Evolutionary conservation across 2,797 vertebrate genomes (phyloP), one percentile per base, ranked within the genome.

Genomic region (Chelon auratus): DNA sequence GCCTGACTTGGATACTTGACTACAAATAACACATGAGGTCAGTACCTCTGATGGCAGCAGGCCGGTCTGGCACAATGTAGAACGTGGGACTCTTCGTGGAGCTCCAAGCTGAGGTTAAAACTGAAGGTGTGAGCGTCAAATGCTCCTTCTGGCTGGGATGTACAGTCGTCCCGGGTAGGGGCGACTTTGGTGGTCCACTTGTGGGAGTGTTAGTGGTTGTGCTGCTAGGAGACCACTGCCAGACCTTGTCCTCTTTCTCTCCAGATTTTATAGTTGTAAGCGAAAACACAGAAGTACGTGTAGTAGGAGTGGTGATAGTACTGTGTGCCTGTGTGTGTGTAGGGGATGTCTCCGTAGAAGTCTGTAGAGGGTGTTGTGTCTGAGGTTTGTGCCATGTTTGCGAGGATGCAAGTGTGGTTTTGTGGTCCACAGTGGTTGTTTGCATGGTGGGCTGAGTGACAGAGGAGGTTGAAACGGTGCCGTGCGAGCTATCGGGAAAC

Each of bases 51-150:
- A 94, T 75, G 51, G 63, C 57, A 9, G 80, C 87, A 24, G 92
- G 89, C 72, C 86, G 90, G 72, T 95, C 92, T 9, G 93, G 89
- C 1, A 92, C 81, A 2, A 95, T 83, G 85, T 89, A 95, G 48
- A 91, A 89, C 75, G 68, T 89, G 4, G 91, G 85, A 58, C n/a
- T 82, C 0, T 73, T 68, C 6, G 81, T 64, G 57, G 79, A 54
- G 78, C 59, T 82, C 74, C 15, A 22, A 33, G 39, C 26, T 4
- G 77, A 62, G 54, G 59, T 69, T 4, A 20, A 40, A 43, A 20
- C 43, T 20, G 81, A 51, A 1, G 75, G 7, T 3, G 72, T 65
- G 17, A 42, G 17, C 0, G 39, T 0, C 2, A 47, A 10, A 0
- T 4, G 24, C 47, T 12, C 37, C 15, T 54, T 40, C 68, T 12